Conservation (phyloP, 2,113 vertebrate genomes). For the Ameiurus melas region DNA sequence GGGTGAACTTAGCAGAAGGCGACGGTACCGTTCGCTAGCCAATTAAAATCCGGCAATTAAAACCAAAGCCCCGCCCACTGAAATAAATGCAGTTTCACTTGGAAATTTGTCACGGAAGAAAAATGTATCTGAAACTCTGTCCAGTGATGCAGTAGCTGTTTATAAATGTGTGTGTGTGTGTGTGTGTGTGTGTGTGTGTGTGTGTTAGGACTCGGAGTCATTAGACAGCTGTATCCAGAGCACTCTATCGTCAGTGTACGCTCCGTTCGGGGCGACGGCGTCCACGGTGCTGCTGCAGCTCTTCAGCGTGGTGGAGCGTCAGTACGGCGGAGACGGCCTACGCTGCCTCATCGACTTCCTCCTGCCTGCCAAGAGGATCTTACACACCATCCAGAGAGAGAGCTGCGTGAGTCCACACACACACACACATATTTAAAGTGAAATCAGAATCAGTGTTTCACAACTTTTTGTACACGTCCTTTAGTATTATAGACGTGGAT, state of each 20-base stretch:
- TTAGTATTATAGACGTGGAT: neutral
- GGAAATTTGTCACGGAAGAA: neutral
- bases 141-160: neutral
- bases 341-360: slow-evolving; percentile 82
- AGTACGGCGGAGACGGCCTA: slow-evolving; percentile 79
- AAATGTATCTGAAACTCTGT: neutral
- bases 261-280: slow-evolving; percentile 77
- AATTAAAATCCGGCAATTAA: neutral
- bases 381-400: slow-evolving; percentile 77
- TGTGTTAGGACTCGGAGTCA: slow-evolving; percentile 78
- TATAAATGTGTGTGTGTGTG: slow-evolving; percentile 4
- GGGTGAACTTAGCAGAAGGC: neutral
- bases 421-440: neutral
- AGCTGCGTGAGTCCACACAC: slow-evolving; percentile 74
- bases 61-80: neutral
- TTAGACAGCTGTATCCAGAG: slow-evolving; percentile 80
- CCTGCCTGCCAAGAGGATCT: slow-evolving; percentile 77
- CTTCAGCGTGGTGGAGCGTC: slow-evolving; percentile 78
- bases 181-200: slow-evolving; percentile 19
- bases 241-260: slow-evolving; percentile 77
- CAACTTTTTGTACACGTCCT: neutral
- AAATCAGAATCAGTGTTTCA: too few species aligned
- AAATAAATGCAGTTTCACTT: neutral
- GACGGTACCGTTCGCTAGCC: neutral
- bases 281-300: slow-evolving; percentile 83